A percentile compares a stretch with the other conserved stretches of the same genome.
Evolutionary conservation across 2,888 invertebrate species (phyloP).

Genomic region (Trisateles emortualis): DNA sequence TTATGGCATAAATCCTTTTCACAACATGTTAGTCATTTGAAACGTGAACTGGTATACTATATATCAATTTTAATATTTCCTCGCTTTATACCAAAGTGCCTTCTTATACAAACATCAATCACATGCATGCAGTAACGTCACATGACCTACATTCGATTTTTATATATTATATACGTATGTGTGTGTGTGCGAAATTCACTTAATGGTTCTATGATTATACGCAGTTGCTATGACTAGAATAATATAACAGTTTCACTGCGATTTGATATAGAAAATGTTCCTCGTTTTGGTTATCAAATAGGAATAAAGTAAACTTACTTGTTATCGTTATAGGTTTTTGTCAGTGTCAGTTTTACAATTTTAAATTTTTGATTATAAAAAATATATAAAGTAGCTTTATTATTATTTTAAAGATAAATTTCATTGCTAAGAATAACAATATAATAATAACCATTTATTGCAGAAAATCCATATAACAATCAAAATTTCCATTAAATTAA

Average conservation of each 20-base stretch:
- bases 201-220: slow-evolving; percentile 41
- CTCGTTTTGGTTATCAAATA: slow-evolving; percentile 11
- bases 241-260: slow-evolving; percentile 27
- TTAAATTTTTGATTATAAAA: background rate
- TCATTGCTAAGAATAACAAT: too few relatives aligned
- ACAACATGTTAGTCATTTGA: slow-evolving; percentile 19
- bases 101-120: slow-evolving; percentile 40
- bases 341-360: background rate
- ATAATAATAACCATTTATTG: too few relatives aligned
- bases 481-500: too few relatives aligned
- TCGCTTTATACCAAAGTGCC: slow-evolving; percentile 37
- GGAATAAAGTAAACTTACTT: slow-evolving; percentile 1
- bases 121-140: slow-evolving; percentile 32
- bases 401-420: too few relatives aligned
- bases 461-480: too few relatives aligned
- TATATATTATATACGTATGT: slow-evolving; percentile 34
- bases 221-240: slow-evolving; percentile 42
- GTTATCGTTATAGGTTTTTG: background rate
- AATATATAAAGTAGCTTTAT: too few relatives aligned
- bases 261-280: slow-evolving; percentile 19
- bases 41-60: slow-evolving; percentile 22
- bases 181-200: slow-evolving; percentile 32
- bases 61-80: slow-evolving; percentile 51
- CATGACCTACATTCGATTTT: slow-evolving; percentile 44
- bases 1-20: slow-evolving; percentile 19